These are phyloP conservation scores for Synergus laeviventris DNA, from an alignment of 2,888 invertebrate genomes.

Conservation along the genomic window DNA sequence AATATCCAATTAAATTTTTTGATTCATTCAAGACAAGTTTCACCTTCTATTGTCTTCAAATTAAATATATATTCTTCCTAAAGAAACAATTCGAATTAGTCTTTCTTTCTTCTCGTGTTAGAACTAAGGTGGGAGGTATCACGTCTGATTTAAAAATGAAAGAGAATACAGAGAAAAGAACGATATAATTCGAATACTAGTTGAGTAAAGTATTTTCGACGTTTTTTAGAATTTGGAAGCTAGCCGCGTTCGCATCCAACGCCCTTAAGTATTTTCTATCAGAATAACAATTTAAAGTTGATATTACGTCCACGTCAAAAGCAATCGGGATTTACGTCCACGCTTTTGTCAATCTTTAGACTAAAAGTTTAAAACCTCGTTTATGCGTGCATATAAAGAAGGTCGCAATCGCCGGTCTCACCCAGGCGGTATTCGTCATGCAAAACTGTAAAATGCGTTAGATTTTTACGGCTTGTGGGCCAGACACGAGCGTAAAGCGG, in stretches of 20 bases:
- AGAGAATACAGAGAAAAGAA: no score
- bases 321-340: background rate
- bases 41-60: no score
- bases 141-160: no score
- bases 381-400: background rate
- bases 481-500: background rate
- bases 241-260: no score
- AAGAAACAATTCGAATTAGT: no score
- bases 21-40: no score
- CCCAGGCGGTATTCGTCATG: background rate
- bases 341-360: background rate
- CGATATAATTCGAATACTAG: no score
- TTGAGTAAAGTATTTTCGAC: no score
- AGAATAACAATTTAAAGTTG: background rate
- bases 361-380: background rate
- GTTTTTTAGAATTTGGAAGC: no score
- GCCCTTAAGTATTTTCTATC: background rate
- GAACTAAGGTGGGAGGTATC: no score
- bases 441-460: conserved; percentile 1
- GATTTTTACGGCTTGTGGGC: background rate
- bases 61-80: no score
- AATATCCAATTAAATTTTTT: background rate
- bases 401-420: background rate
- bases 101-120: no score
- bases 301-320: background rate